Percentiles rank a stretch among this genome's conserved stretches.
Conservation (phyloP, 2,888 invertebrate species). For the Serripes groenlandicus region DNA sequence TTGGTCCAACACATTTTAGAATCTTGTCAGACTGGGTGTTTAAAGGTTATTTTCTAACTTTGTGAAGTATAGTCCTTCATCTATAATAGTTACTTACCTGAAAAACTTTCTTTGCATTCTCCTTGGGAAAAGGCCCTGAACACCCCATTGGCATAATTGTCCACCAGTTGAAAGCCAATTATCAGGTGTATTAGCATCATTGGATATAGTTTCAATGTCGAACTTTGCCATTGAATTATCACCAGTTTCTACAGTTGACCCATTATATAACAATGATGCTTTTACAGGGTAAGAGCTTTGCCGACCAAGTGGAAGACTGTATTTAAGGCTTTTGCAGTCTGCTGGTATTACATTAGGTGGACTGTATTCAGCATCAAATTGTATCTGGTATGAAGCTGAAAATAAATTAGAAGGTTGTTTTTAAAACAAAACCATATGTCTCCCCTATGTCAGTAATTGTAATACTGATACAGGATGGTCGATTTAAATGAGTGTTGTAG, state of each 20-base stretch:
- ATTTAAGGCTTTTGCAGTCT: conserved; percentile 15
- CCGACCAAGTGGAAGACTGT: conserved; percentile 31
- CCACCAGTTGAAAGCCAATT: conserved; percentile 38
- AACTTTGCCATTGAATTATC: conserved; percentile 19
- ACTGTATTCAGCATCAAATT: conserved; percentile 17
- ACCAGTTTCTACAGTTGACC: conserved; percentile 11
- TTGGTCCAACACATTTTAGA: too few relatives aligned
- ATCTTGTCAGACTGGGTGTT: too few relatives aligned
- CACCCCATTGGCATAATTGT: conserved; percentile 44
- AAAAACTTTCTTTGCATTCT: conserved; percentile 44
- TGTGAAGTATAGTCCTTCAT: background rate
- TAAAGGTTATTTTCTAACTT: too few relatives aligned
- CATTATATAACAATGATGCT: conserved; percentile 19
- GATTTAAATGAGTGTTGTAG: too few relatives aligned
- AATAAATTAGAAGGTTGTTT: too few relatives aligned
- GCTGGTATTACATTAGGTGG: conserved; percentile 23
- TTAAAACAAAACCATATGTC: too few relatives aligned
- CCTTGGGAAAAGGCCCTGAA: conserved; percentile 26
- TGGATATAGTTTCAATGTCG: conserved; percentile 33
- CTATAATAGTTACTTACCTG: conserved; percentile 36
- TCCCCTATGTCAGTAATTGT: too few relatives aligned
- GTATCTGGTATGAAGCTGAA: conserved; percentile 22
- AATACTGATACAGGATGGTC: too few relatives aligned
- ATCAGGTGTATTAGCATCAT: conserved; percentile 35
- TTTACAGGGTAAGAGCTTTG: conserved; percentile 30